Conservation (phyloP, 2,888 invertebrate species). For the Stenichneumon culpator region DNA sequence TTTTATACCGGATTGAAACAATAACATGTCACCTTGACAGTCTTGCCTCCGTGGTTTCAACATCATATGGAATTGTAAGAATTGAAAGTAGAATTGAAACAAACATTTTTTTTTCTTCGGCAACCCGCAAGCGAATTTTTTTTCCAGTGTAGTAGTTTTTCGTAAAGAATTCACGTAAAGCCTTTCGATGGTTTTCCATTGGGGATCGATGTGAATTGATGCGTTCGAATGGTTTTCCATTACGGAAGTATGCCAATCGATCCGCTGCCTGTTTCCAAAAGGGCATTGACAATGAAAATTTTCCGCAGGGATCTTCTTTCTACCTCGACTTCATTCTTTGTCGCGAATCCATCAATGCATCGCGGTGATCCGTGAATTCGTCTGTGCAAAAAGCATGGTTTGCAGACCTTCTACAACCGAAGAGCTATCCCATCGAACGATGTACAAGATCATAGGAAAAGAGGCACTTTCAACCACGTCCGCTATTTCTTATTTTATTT, state of each 20-base stretch:
- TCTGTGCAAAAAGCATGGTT: not conserved
- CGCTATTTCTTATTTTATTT: slow-evolving; percentile 1
- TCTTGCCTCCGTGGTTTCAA: too few species aligned
- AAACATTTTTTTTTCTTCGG: too few species aligned
- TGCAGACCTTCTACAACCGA: not conserved
- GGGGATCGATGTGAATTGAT: not conserved
- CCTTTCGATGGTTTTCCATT: not conserved
- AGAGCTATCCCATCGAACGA: not conserved
- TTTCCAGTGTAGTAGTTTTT: not conserved
- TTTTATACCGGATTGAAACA: too few species aligned
- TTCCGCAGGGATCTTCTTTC: not conserved
- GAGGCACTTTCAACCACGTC: not conserved
- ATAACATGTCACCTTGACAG: too few species aligned
- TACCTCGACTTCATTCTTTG: not conserved
- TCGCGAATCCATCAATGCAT: not conserved
- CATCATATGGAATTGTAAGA: too few species aligned
- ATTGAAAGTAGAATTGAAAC: too few species aligned
- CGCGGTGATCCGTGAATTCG: not conserved
- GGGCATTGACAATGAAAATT: not conserved
- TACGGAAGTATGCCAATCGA: not conserved
- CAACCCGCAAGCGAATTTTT: too few species aligned
- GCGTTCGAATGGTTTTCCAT: not conserved
- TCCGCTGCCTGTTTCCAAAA: not conserved
- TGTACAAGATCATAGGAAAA: not conserved
- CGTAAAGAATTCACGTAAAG: not conserved